Percentiles rank a stretch among this genome's conserved stretches.
These are phyloP conservation scores for Lepidochitona cinerea DNA, from an alignment of 2,888 invertebrate genomes.

Conservation along the genomic window DNA sequence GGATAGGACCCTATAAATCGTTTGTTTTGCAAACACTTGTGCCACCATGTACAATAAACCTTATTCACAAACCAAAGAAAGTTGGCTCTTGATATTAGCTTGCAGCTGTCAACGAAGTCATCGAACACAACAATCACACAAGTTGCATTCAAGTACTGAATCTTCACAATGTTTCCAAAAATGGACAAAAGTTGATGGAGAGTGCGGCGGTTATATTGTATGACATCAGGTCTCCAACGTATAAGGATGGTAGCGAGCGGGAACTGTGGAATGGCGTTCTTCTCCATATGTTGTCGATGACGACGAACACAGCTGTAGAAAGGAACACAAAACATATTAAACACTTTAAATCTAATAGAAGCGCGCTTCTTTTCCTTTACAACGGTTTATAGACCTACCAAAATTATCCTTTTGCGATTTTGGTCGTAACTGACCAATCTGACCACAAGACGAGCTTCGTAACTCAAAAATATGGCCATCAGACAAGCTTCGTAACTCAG, in stretches of 20 bases:
- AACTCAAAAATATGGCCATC: too few relatives aligned
- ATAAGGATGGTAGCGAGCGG: slow-evolving; percentile 39
- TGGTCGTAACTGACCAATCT: too few relatives aligned
- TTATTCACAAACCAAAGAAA: slow-evolving; percentile 35
- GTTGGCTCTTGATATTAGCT: slow-evolving; percentile 32
- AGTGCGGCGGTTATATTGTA: slow-evolving; percentile 26
- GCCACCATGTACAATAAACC: slow-evolving; percentile 44
- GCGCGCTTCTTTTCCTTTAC: too few relatives aligned
- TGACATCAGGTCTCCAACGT: slow-evolving; percentile 36
- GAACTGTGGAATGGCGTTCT: slow-evolving; percentile 34
- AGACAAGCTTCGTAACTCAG: too few relatives aligned
- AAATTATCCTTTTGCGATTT: too few relatives aligned
- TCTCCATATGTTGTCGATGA: neutral
- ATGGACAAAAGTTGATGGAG: slow-evolving; percentile 25
- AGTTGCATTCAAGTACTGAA: slow-evolving; percentile 37
- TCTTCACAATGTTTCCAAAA: slow-evolving; percentile 31
- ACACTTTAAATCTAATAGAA: too few relatives aligned
- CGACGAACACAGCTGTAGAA: neutral
- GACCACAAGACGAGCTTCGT: too few relatives aligned
- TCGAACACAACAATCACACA: slow-evolving; percentile 43
- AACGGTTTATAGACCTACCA: too few relatives aligned
- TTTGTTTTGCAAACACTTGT: slow-evolving; percentile 45
- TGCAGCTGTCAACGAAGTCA: slow-evolving; percentile 34
- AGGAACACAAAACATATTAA: too few relatives aligned
- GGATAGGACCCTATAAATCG: too few relatives aligned